Conservation (phyloP, 2,113 vertebrate species). For the Rhinoderma darwinii region DNA sequence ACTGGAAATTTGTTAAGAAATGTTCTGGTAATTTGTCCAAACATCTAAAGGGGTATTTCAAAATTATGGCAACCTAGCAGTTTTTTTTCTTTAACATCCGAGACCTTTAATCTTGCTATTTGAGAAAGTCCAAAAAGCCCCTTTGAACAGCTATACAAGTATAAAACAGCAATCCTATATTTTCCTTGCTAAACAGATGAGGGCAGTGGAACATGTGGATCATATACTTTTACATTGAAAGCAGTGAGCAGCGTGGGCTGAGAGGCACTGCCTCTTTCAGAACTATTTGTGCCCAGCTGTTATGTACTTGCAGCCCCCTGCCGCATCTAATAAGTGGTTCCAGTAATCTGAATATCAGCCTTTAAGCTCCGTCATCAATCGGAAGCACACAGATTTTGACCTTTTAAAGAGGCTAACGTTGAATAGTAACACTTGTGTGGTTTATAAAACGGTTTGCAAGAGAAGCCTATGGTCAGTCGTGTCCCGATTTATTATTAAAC, state of each 20-base stretch:
- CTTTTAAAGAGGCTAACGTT: slow-evolving; percentile 5
- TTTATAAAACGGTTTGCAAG: not conserved
- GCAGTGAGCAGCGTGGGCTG: not conserved
- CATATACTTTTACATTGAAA: not conserved
- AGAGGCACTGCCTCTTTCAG: slow-evolving; percentile 9
- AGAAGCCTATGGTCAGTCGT: not conserved
- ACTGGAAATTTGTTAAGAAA: no score
- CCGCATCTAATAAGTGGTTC: slow-evolving; percentile 25
- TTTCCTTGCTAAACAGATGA: not conserved
- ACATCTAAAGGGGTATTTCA: no score
- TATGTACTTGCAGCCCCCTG: slow-evolving; percentile 31
- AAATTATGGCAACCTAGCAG: no score
- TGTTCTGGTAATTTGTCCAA: no score
- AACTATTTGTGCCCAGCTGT: slow-evolving; percentile 18
- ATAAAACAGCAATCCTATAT: not conserved
- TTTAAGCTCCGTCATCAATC: not conserved
- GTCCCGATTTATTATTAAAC: not conserved
- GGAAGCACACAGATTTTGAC: slow-evolving; percentile 5
- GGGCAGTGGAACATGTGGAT: not conserved
- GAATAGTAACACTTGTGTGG: not conserved
- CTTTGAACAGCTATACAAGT: not conserved
- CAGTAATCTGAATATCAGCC: slow-evolving; percentile 20
- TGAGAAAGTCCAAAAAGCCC: not conserved
- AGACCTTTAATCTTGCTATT: no score
- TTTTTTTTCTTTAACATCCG: no score